Percentiles rank a stretch among this genome's conserved stretches.
These are phyloP conservation scores for Zapus hudsonius DNA, from an alignment of 2,113 vertebrate genomes.

Conservation along the genomic window DNA sequence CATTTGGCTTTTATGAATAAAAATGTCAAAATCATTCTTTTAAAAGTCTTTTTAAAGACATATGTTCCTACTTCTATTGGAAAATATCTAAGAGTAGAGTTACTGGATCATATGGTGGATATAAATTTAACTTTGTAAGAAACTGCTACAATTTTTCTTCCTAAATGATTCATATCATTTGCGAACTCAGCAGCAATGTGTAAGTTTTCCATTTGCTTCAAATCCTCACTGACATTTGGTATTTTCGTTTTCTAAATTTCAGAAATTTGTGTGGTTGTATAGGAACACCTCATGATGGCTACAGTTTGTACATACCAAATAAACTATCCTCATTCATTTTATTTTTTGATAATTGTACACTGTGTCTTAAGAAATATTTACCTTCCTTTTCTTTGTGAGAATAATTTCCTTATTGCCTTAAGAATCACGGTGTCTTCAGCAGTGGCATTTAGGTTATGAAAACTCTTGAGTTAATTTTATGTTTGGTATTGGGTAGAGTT, in stretches of 20 bases:
- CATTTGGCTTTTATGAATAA: slow-evolving; percentile 65
- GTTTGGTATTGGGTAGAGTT: slow-evolving; percentile 40
- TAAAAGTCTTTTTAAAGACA: slow-evolving; percentile 57
- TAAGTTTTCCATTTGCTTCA: slow-evolving; percentile 47
- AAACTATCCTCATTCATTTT: neutral
- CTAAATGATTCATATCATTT: slow-evolving; percentile 10
- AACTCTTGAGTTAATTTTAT: slow-evolving; percentile 28
- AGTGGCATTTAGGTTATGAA: neutral
- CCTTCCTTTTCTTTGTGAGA: neutral
- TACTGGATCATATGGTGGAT: slow-evolving; percentile 43
- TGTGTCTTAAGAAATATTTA: slow-evolving; percentile 6
- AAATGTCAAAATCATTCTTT: slow-evolving; percentile 56
- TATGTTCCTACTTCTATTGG: slow-evolving; percentile 53
- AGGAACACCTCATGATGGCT: neutral
- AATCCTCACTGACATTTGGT: slow-evolving; percentile 37
- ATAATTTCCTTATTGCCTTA: slow-evolving; percentile 21
- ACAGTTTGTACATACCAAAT: neutral
- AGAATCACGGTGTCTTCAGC: neutral
- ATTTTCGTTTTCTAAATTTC: slow-evolving; percentile 55
- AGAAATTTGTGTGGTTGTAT: neutral
- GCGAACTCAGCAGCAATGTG: neutral
- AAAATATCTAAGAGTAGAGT: slow-evolving; percentile 54
- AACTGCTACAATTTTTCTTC: slow-evolving; percentile 28
- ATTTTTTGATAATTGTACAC: neutral
- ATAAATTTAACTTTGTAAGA: slow-evolving; percentile 50